Evolutionary conservation across 1,140 invertebrate genomes (phyloP).

Genomic region (Neodiprion lecontei): DNA sequence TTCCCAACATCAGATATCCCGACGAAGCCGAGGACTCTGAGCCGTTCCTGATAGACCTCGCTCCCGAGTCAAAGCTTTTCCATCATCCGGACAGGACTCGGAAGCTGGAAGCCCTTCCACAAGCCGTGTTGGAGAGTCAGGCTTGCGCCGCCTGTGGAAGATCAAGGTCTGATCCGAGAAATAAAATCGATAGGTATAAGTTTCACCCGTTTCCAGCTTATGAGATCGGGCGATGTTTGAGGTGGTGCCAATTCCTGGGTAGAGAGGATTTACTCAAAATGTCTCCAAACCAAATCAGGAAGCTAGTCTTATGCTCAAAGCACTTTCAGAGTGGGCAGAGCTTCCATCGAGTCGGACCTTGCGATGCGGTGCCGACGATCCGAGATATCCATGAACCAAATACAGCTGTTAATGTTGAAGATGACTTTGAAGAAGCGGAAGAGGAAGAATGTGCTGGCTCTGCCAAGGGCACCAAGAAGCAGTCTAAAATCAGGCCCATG

Average conservation of each 20-base stretch:
- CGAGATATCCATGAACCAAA: constrained; percentile 23
- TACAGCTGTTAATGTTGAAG: not conserved
- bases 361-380: constrained; percentile 57
- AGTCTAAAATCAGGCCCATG: constrained; percentile 34
- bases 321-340: constrained; percentile 56
- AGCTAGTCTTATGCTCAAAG: constrained; percentile 56
- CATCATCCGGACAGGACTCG: constrained; percentile 32
- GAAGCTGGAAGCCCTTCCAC: constrained; percentile 44
- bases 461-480: constrained; percentile 25
- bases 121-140: constrained; percentile 50
- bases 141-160: constrained; percentile 57
- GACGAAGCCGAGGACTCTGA: constrained; percentile 37
- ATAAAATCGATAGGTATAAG: constrained; percentile 54
- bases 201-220: constrained; percentile 61
- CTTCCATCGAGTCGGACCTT: constrained; percentile 53
- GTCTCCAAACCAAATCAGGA: constrained; percentile 60
- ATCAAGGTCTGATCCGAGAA: constrained; percentile 50
- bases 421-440: constrained; percentile 29
- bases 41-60: constrained; percentile 31
- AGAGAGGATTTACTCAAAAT: constrained; percentile 59
- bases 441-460: constrained; percentile 18
- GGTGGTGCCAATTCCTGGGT: constrained; percentile 58
- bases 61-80: constrained; percentile 35
- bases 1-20: constrained; percentile 52
- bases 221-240: constrained; percentile 57